Evolutionary conservation across 2,888 invertebrate species (phyloP), one percentile per base, ranked within the genome.

Genomic region (Cordylochernes scorpioides): DNA sequence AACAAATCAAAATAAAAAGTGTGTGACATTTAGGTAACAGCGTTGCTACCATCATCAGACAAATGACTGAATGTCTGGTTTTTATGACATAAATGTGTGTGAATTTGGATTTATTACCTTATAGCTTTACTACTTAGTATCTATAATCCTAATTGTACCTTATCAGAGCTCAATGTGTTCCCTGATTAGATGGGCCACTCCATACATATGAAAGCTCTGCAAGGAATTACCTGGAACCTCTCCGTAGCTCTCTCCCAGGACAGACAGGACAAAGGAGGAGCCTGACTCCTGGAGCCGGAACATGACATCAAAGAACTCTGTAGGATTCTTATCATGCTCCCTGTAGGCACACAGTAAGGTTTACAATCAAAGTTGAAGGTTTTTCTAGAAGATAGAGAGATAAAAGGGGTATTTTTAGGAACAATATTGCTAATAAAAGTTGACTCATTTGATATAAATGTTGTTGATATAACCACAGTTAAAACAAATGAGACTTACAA

Each of bases 321-420:
- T 62, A 1, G 71, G 71, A 46, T 66, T 64, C 52, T 71, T 71
- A 46, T 72, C 71, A 49, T 69, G 68, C 49, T 71, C 71, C 70
- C 58, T 59, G 42, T n/a, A 45, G 41, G 26, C 16, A 27, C 10
- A n/a, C 10, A 19, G 10, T 19, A 25, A 12, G 10, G 5, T 14
- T 12, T 3, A 30, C 9, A 30, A 29, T 15, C 5, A 24, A 29
- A 28, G 15, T 14, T n/a, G 17, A 27, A 9, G 19, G 8, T 19
- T 19, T 8, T 19, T 9, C 19, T 9, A 19, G 9, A 19, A 19
- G 8, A 8, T 9, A 9, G 19, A 19, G 19, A 19, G 9, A n/a
- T n/a, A 35, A 24, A 25, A 22, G 27, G 29, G 15, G 7, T 15
- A 22, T 3, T 9, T 10, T 19, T 12, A 14, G 22, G 27, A 8